Conservation (phyloP, 1,140 invertebrate genomes). For the Dreissena rostriformis region DNA sequence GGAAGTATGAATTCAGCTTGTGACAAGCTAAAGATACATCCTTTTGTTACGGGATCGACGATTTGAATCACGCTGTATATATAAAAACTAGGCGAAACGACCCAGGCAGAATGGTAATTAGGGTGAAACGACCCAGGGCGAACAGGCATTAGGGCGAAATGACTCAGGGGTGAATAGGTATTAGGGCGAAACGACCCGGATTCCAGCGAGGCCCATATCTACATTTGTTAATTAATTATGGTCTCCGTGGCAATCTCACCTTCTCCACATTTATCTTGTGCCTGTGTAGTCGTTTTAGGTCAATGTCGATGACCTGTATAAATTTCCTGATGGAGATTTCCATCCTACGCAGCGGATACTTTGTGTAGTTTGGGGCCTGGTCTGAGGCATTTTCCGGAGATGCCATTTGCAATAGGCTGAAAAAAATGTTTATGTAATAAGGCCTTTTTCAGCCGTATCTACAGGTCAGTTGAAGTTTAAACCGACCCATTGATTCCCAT, state of each 20-base stretch:
- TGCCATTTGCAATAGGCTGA: too few species aligned
- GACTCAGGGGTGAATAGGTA: not conserved
- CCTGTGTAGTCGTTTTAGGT: constrained; percentile 70
- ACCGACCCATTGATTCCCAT: too few species aligned
- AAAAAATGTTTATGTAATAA: too few species aligned
- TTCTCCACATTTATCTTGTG: constrained; percentile 72
- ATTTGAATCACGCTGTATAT: too few species aligned
- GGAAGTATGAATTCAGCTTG: too few species aligned
- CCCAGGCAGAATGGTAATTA: not conserved
- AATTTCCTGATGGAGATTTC: constrained; percentile 73
- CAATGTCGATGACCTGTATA: constrained; percentile 73
- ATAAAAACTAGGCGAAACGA: not conserved
- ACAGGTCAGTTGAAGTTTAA: too few species aligned
- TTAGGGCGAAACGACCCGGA: not conserved
- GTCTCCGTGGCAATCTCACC: constrained; percentile 55
- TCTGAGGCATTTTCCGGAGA: not conserved
- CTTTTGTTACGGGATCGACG: too few species aligned
- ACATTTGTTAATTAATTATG: not conserved
- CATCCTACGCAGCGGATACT: constrained; percentile 69
- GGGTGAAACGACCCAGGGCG: not conserved
- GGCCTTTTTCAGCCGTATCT: too few species aligned
- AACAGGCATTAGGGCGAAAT: not conserved
- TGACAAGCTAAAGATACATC: too few species aligned
- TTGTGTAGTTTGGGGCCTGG: constrained; percentile 57
- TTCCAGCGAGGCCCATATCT: not conserved